A percentile compares a stretch with the other conserved stretches of the same genome.
Conservation (phyloP, 2,888 invertebrate genomes). For the Pilophorus perplexus region DNA sequence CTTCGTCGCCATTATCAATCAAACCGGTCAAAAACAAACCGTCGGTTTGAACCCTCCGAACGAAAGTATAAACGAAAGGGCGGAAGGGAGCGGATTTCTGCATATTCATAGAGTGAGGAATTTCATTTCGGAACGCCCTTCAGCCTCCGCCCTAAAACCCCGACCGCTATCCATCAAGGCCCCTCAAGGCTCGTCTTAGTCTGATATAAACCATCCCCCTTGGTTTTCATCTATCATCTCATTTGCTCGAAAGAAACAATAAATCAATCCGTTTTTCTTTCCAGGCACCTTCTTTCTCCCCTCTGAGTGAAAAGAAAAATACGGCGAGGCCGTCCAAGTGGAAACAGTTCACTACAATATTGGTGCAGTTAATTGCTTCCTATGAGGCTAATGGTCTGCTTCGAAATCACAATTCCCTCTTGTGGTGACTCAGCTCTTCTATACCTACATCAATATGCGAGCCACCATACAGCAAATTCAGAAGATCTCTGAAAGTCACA, state of each 20-base stretch:
- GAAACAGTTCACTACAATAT: background rate
- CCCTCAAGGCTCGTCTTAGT: slow-evolving; percentile 7
- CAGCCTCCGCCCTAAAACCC: background rate
- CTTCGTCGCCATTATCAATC: no score
- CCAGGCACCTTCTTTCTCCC: background rate
- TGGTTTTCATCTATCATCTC: slow-evolving; percentile 30
- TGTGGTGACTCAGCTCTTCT: no score
- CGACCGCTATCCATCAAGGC: slow-evolving; percentile 29
- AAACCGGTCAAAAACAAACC: background rate
- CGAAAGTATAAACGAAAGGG: background rate
- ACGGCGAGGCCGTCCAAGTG: background rate
- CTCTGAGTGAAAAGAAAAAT: background rate
- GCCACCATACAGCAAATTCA: no score
- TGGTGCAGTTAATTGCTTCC: background rate
- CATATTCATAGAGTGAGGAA: slow-evolving; percentile 29
- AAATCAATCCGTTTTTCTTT: slow-evolving; percentile 13
- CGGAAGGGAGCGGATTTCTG: slow-evolving; percentile 6
- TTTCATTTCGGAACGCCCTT: slow-evolving; percentile 17
- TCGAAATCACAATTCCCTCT: no score
- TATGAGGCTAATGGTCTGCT: background rate
- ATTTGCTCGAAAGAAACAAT: slow-evolving; percentile 24
- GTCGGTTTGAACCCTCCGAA: no score
- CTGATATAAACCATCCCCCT: slow-evolving; percentile 26
- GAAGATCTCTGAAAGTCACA: no score
- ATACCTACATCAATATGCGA: no score